Evolutionary conservation across 2,113 vertebrate species (phyloP).

Genomic region (Leucosticte australis): DNA sequence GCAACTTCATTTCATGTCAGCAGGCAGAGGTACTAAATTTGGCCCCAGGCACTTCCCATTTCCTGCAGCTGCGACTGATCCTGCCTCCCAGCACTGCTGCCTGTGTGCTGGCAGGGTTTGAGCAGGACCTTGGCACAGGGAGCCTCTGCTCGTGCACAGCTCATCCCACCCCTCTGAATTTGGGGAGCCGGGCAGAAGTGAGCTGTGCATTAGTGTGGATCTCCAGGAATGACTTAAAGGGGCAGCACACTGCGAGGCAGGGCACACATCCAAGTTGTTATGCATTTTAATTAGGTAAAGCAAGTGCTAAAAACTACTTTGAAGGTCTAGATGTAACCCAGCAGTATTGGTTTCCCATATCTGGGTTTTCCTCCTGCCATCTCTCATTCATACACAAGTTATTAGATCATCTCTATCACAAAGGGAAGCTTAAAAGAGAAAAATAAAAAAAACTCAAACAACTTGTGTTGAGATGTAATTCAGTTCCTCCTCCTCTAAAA

Average conservation of each 20-base stretch:
- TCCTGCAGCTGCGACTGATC: neutral
- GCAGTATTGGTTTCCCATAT: neutral
- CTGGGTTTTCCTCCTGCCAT: neutral
- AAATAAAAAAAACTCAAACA: neutral
- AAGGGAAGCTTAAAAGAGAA: neutral
- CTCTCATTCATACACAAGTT: neutral
- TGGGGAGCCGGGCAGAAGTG: neutral
- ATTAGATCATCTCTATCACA: neutral
- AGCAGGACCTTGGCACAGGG: neutral
- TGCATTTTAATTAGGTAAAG: neutral
- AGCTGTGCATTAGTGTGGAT: neutral
- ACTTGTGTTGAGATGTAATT: neutral
- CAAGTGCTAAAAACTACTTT: neutral
- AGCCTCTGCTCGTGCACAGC: neutral
- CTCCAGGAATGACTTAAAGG: neutral
- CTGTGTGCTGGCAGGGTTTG: neutral
- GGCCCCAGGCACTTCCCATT: neutral
- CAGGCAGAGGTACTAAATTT: neutral
- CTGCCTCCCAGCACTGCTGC: fast-evolving
- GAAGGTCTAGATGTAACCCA: neutral
- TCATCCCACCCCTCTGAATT: neutral
- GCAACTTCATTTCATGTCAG: neutral
- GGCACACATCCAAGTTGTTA: neutral
- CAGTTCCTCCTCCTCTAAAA: neutral
- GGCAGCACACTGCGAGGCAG: neutral